Conservation (phyloP, 2,797 vertebrate species). For the Kryptopterus vitreolus region DNA sequence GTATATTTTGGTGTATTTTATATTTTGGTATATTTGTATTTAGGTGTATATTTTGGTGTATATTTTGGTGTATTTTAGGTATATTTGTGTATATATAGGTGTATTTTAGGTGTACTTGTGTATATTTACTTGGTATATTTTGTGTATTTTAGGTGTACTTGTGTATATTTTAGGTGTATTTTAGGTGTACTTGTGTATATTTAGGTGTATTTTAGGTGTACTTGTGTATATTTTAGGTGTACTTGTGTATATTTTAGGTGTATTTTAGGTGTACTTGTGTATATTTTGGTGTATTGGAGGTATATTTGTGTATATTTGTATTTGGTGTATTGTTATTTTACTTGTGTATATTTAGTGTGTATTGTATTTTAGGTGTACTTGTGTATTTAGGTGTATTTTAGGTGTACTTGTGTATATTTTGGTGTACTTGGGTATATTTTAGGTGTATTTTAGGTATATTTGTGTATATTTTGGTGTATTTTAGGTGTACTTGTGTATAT, state of each 20-base stretch:
- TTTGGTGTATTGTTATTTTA: not conserved
- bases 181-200: not conserved
- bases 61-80: too few species aligned
- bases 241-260: not conserved
- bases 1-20: not conserved
- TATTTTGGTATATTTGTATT: not conserved
- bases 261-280: too few species aligned
- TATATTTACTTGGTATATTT: too few species aligned
- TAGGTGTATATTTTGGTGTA: not conserved
- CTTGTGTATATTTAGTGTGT: not conserved
- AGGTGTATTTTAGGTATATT: too few species aligned
- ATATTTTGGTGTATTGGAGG: not conserved
- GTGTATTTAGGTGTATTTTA: too few species aligned
- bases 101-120: too few species aligned
- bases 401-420: too few species aligned
- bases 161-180: not conserved
- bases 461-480: not conserved
- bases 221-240: not conserved
- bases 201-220: conserved; percentile 3
- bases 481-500: not conserved
- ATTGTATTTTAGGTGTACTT: too few species aligned
- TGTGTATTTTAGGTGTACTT: too few species aligned
- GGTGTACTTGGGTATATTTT: not conserved
- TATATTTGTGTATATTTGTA: not conserved
- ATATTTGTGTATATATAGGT: not conserved